A percentile compares a stretch with the other conserved stretches of the same genome.
phyloP scores from a whole-genome alignment of 2,888 invertebrate genomes.

The Atrina japonica region DNA sequence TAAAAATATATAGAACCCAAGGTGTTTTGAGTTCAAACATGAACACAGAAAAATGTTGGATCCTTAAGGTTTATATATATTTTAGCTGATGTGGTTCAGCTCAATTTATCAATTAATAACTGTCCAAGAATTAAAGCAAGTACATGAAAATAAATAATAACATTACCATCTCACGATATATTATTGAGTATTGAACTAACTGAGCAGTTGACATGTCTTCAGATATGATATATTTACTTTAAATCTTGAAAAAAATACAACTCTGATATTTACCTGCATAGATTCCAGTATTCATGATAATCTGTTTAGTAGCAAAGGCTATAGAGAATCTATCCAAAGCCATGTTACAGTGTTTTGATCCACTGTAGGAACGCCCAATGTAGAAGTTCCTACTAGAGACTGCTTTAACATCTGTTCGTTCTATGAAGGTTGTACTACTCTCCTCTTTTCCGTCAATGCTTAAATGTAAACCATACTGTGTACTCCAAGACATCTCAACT shows the following conservation, averaged over 20 bases:
- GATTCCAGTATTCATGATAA: constrained; percentile 28
- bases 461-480: constrained; percentile 29
- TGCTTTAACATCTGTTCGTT: not conserved
- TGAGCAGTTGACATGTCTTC: too few relatives aligned
- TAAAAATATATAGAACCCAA: too few relatives aligned
- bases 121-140: not conserved
- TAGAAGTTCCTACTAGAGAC: constrained; percentile 22
- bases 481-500: constrained; percentile 43
- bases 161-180: too few relatives aligned
- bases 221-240: not conserved
- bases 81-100: too few relatives aligned
- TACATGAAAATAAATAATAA: too few relatives aligned
- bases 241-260: not conserved
- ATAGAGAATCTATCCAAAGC: constrained; percentile 29
- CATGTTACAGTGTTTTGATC: constrained; percentile 29
- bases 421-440: constrained; percentile 13
- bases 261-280: constrained; percentile 25
- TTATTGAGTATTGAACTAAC: too few relatives aligned
- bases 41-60: too few relatives aligned
- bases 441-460: constrained; percentile 24
- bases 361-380: constrained; percentile 29
- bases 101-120: not conserved
- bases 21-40: too few relatives aligned
- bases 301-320: constrained; percentile 33
- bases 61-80: too few relatives aligned